Conservation (phyloP, 2,113 vertebrate species). For the Oryzias woworae region DNA sequence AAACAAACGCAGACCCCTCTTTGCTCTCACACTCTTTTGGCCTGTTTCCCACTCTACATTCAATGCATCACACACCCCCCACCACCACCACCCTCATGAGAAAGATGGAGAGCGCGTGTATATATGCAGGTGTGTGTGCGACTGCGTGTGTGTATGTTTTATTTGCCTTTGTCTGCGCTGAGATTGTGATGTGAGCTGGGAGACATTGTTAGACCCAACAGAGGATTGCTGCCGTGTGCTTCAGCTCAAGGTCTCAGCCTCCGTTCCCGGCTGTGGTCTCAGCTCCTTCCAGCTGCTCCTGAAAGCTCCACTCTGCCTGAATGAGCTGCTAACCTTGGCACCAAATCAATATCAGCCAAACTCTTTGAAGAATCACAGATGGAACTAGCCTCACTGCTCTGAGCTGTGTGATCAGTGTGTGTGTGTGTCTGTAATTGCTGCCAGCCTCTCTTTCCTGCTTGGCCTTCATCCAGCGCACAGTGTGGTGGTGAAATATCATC, state of each 20-base stretch:
- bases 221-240: conserved; percentile 70
- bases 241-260: conserved; percentile 82
- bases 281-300: conserved; percentile 80
- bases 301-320: conserved; percentile 82
- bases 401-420: conserved; percentile 57
- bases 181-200: conserved; percentile 64
- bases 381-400: conserved; percentile 80
- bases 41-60: conserved; percentile 62
- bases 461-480: conserved; percentile 61
- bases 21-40: conserved; percentile 66
- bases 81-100: not conserved
- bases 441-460: conserved; percentile 63
- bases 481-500: conserved; percentile 60
- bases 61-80: conserved; percentile 28
- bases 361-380: conserved; percentile 86
- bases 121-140: conserved; percentile 21
- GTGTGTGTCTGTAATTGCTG: conserved; percentile 66
- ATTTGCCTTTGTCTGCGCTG: conserved; percentile 66
- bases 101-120: conserved; percentile 17
- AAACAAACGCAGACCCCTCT: conserved; percentile 42
- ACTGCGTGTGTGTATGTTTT: conserved; percentile 33
- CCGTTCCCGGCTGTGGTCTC: conserved; percentile 75
- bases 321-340: conserved; percentile 83
- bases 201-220: conserved; percentile 73
- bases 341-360: conserved; percentile 85